phyloP scores from a whole-genome alignment of 2,797 vertebrate genomes.

The Hydrophis major region DNA sequence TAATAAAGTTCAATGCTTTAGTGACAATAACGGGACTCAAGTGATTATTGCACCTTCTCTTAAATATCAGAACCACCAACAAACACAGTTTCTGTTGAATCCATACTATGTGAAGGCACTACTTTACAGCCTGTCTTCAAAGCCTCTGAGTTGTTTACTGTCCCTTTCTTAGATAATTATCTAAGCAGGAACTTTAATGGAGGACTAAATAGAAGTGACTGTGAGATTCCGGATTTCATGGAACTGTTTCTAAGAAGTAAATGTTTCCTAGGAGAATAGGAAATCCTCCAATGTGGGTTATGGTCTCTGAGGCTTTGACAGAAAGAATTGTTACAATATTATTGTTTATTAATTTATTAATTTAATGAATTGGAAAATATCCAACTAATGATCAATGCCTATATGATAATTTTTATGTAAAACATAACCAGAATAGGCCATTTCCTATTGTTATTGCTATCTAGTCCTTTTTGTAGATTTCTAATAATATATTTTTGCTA shows the following conservation, averaged over 20 bases:
- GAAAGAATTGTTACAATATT: background rate
- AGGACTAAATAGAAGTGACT: background rate
- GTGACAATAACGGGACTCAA: background rate
- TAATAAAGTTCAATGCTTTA: background rate
- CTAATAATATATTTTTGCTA: background rate
- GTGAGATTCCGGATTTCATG: background rate
- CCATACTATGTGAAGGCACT: background rate
- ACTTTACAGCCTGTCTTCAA: background rate
- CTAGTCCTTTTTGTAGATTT: background rate
- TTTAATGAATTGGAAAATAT: background rate
- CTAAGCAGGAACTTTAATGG: background rate
- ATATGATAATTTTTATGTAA: background rate
- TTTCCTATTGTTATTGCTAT: background rate
- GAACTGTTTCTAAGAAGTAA: background rate
- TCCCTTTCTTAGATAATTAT: background rate
- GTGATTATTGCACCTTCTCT: background rate
- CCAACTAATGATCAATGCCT: background rate
- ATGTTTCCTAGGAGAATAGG: background rate
- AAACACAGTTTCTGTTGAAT: background rate
- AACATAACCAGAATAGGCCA: background rate
- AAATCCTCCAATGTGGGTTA: background rate
- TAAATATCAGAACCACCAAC: background rate
- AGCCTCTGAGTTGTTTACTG: background rate
- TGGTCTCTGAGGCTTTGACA: background rate
- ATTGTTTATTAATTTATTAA: background rate